These are phyloP conservation scores for Heliconius aoede DNA, from an alignment of 2,888 invertebrate genomes.

Conservation along the genomic window DNA sequence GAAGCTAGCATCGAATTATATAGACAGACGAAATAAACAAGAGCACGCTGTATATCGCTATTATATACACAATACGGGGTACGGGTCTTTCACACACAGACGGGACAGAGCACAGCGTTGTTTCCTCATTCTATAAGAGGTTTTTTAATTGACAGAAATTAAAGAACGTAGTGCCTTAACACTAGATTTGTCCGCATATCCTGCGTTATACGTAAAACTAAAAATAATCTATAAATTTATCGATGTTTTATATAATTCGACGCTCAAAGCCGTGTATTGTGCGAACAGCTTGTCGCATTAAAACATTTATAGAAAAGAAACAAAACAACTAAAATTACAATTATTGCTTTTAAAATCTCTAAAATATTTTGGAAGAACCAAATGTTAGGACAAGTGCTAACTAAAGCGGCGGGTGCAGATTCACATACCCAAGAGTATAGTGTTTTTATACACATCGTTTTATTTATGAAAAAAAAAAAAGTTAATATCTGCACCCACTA, in stretches of 20 bases:
- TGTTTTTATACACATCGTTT: background rate
- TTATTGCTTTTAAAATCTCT: conserved; percentile 73
- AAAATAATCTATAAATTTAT: background rate
- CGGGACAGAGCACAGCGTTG: too few relatives aligned
- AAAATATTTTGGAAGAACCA: conserved; percentile 66
- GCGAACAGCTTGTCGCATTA: conserved; percentile 42
- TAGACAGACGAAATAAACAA: background rate
- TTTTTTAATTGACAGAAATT: too few relatives aligned
- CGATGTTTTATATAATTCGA: background rate
- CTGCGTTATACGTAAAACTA: background rate
- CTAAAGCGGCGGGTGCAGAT: conserved; percentile 7
- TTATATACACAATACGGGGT: too few relatives aligned
- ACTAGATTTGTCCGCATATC: background rate
- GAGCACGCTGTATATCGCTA: background rate
- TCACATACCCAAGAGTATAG: background rate
- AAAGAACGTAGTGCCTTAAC: background rate
- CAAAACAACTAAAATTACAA: conserved; percentile 64
- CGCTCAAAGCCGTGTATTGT: conserved; percentile 36
- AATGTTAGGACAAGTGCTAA: conserved; percentile 35
- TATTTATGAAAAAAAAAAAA: background rate
- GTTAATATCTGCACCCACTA: background rate
- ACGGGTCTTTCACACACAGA: too few relatives aligned
- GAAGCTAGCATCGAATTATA: conserved; percentile 4
- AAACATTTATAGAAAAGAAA: conserved; percentile 60
- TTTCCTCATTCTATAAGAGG: too few relatives aligned